A percentile compares a stretch with the other conserved stretches of the same genome.
Evolutionary conservation across 2,888 invertebrate genomes (phyloP).

Genomic region (Leptopterna dolabrata): DNA sequence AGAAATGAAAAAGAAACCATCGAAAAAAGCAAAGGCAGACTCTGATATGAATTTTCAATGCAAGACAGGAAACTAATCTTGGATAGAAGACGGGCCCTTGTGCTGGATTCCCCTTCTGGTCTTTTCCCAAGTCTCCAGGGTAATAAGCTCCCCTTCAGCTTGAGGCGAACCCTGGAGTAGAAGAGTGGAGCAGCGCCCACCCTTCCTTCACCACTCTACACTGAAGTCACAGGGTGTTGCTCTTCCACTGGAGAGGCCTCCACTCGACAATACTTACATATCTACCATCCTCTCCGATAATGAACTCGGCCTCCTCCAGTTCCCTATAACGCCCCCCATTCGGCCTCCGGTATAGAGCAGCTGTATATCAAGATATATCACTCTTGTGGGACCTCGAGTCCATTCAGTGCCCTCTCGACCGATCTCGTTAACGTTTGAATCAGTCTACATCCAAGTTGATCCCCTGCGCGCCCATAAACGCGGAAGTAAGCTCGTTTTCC

Average conservation of each 20-base stretch:
- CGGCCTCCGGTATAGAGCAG: not conserved
- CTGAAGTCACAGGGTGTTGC: slow-evolving; percentile 34
- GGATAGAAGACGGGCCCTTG: slow-evolving; percentile 12
- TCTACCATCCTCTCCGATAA: slow-evolving; percentile 17
- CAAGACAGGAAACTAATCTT: slow-evolving; percentile 40
- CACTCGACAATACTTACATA: slow-evolving; percentile 41
- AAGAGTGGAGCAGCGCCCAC: not conserved
- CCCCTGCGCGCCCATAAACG: not conserved
- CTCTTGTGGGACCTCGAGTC: slow-evolving; percentile 33
- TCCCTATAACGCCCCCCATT: not conserved
- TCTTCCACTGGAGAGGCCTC: not conserved
- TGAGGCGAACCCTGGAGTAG: not conserved
- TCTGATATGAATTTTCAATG: slow-evolving; percentile 32
- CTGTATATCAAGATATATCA: slow-evolving; percentile 53
- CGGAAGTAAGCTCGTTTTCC: not conserved
- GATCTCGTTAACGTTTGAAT: slow-evolving; percentile 54
- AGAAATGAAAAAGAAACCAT: not conserved
- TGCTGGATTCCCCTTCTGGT: not conserved
- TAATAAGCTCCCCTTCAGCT: slow-evolving; percentile 31
- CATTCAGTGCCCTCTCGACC: slow-evolving; percentile 51
- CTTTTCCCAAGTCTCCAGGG: slow-evolving; percentile 13
- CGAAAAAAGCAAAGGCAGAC: not conserved
- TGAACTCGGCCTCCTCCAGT: slow-evolving; percentile 31
- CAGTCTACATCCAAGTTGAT: slow-evolving; percentile 20
- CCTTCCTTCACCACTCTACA: not conserved